Evolutionary conservation across 2,113 vertebrate genomes (phyloP).

Genomic region (Arenaria interpres): DNA sequence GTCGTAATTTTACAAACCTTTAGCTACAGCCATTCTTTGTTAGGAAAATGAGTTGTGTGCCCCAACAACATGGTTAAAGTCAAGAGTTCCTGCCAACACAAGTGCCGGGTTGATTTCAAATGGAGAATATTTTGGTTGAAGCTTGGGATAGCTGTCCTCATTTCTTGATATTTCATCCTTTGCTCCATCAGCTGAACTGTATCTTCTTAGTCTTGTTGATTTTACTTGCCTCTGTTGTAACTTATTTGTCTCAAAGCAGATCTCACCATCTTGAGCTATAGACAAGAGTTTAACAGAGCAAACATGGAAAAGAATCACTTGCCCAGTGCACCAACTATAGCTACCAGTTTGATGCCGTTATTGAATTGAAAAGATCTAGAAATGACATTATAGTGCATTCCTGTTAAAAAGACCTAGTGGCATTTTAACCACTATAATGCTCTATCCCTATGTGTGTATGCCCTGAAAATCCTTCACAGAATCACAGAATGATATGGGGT

Average conservation of each 20-base stretch:
- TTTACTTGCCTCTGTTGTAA: background rate
- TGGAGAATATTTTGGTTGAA: background rate
- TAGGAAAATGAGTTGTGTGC: background rate
- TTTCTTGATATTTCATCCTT: background rate
- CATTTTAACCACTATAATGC: background rate
- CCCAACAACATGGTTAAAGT: background rate
- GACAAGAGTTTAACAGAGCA: background rate
- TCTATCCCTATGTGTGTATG: background rate
- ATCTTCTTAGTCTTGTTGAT: background rate
- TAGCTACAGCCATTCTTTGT: background rate
- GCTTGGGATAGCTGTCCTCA: background rate
- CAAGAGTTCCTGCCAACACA: background rate
- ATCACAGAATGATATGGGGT: too few species aligned
- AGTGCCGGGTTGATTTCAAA: background rate
- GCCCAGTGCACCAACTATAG: background rate
- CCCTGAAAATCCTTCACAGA: background rate
- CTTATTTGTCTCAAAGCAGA: background rate
- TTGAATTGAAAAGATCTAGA: background rate
- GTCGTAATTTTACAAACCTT: background rate
- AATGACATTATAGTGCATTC: background rate
- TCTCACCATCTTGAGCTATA: background rate
- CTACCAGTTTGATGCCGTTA: background rate
- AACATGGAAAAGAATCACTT: background rate
- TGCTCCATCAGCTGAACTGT: background rate
- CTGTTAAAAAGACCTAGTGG: background rate